These are phyloP conservation scores for Rhynchomys soricoides DNA, from an alignment of 2,113 vertebrate genomes.

Conservation along the genomic window DNA sequence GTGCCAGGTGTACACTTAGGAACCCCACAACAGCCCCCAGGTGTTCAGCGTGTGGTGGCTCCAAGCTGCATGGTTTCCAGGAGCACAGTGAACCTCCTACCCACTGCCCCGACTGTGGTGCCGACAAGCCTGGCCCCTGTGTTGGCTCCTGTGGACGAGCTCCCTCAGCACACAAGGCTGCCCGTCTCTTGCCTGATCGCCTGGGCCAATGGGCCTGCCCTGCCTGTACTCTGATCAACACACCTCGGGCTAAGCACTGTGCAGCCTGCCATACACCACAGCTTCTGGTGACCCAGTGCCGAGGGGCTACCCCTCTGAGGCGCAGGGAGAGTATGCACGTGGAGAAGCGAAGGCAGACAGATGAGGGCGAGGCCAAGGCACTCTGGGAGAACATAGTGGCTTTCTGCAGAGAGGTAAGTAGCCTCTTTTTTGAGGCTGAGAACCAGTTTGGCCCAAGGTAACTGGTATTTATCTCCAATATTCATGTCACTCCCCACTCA, in stretches of 20 bases:
- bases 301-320: slow-evolving; percentile 90
- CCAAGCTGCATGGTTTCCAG: slow-evolving; percentile 97
- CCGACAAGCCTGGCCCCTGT: slow-evolving; percentile 75
- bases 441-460: neutral
- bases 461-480: neutral
- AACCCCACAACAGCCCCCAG: slow-evolving; percentile 91
- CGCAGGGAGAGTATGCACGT: slow-evolving; percentile 96
- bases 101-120: slow-evolving; percentile 87
- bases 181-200: slow-evolving; percentile 76
- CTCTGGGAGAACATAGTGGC: slow-evolving; percentile 97
- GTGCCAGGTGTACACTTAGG: slow-evolving; percentile 95
- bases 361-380: slow-evolving; percentile 97
- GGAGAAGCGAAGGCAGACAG: slow-evolving; percentile 94
- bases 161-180: slow-evolving; percentile 84
- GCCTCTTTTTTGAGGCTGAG: neutral
- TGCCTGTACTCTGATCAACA: slow-evolving; percentile 95
- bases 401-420: slow-evolving; percentile 96
- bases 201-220: slow-evolving; percentile 94
- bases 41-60: slow-evolving; percentile 94
- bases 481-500: neutral
- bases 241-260: slow-evolving; percentile 93
- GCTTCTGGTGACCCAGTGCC: slow-evolving; percentile 91
- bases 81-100: slow-evolving; percentile 85
- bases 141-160: slow-evolving; percentile 79
- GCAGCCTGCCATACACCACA: slow-evolving; percentile 95